Conservation (phyloP, 2,797 vertebrate genomes). For the Bradypodion ventrale region DNA sequence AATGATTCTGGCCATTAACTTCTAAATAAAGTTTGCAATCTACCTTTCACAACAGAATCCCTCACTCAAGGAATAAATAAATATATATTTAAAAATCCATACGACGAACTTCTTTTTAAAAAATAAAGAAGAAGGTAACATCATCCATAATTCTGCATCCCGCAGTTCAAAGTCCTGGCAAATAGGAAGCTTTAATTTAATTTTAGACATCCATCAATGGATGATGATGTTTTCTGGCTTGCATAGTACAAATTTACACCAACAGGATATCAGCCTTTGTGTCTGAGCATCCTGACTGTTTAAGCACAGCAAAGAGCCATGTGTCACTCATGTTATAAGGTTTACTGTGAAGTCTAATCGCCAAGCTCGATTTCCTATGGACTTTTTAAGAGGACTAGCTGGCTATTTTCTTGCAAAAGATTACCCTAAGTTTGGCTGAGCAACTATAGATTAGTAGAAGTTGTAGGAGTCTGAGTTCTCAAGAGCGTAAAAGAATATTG, state of each 20-base stretch:
- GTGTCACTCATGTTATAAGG: not conserved
- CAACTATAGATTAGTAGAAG: conserved; percentile 34
- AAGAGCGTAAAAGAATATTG: conserved; percentile 46
- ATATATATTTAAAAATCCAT: not conserved
- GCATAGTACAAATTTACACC: no score
- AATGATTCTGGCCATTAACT: no score
- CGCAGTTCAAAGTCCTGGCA: not conserved
- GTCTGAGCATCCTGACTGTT: not conserved
- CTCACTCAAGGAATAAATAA: not conserved
- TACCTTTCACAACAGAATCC: not conserved
- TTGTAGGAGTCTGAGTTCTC: conserved; percentile 48
- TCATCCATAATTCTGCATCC: not conserved
- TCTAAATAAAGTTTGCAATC: not conserved
- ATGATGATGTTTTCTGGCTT: no score
- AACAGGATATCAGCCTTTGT: no score
- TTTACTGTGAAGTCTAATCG: conserved; percentile 2
- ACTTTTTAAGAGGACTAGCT: not conserved
- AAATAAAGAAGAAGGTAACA: no score
- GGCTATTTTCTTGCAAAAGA: conserved; percentile 6
- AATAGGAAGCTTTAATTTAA: not conserved
- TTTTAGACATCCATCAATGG: no score
- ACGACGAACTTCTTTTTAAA: not conserved
- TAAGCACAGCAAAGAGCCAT: not conserved
- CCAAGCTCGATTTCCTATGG: conserved; percentile 2
- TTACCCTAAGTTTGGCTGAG: conserved; percentile 24